These are phyloP conservation scores for Hypomecis punctinalis DNA, from an alignment of 2,888 invertebrate genomes.

Conservation along the genomic window DNA sequence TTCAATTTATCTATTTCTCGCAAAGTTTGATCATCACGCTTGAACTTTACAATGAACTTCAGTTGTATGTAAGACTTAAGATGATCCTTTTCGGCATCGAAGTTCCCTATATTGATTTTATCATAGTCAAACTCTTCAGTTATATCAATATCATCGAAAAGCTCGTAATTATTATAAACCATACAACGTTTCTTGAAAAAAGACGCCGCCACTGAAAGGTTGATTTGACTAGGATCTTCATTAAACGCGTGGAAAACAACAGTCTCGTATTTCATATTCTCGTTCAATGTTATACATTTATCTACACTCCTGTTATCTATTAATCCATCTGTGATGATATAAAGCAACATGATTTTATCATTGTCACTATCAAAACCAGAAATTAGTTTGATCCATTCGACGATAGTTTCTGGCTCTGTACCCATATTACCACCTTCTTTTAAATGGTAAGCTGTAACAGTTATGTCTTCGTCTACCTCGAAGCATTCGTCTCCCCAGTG, in stretches of 20 bases:
- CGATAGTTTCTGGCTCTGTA: no score
- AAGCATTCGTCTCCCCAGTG: constrained; percentile 49
- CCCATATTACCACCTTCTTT: no score
- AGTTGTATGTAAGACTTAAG: constrained; percentile 56
- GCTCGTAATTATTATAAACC: no score
- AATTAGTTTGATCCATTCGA: no score
- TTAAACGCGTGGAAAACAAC: constrained; percentile 51
- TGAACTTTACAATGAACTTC: constrained; percentile 48
- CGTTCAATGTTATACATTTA: constrained; percentile 44
- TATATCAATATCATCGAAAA: no score
- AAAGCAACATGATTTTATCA: constrained; percentile 38
- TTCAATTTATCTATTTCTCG: constrained; percentile 54
- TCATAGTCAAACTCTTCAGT: no score
- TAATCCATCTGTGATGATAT: constrained; percentile 46
- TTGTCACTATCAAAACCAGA: constrained; percentile 27
- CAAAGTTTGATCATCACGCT: constrained; percentile 42
- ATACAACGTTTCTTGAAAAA: no score
- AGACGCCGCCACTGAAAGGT: constrained; percentile 54
- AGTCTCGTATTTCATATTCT: constrained; percentile 49
- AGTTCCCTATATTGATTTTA: constrained; percentile 49
- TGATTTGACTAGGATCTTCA: constrained; percentile 24
- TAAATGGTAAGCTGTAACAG: no score
- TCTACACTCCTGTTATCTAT: constrained; percentile 20
- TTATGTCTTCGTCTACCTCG: constrained; percentile 46
- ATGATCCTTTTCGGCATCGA: constrained; percentile 46